A percentile compares a stretch with the other conserved stretches of the same genome.
phyloP scores from a whole-genome alignment of 1,140 invertebrate species.

The Zaprionus vittiger region DNA sequence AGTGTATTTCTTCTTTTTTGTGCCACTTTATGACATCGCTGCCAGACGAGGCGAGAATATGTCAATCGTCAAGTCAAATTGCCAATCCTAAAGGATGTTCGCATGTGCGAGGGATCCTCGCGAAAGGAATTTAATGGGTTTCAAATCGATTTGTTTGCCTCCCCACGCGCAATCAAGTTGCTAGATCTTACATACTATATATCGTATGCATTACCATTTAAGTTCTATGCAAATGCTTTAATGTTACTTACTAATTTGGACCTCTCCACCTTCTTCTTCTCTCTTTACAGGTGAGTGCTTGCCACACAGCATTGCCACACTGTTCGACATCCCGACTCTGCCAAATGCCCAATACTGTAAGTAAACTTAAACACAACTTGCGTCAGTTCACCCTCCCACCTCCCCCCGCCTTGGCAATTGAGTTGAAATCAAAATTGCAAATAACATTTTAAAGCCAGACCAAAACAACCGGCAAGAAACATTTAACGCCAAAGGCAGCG shows the following conservation, averaged over 20 bases:
- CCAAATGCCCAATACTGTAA: conserved; percentile 57
- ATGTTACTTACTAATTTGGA: conserved; percentile 47
- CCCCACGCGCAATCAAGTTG: conserved; percentile 11
- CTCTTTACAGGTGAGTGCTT: conserved; percentile 63
- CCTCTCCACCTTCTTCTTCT: not conserved
- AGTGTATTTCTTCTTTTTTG: conserved; percentile 11
- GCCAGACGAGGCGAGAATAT: conserved; percentile 29
- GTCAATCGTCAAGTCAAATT: conserved; percentile 25
- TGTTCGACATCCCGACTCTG: conserved; percentile 37
- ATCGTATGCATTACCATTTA: not conserved
- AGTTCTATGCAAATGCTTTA: not conserved
- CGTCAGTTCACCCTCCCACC: not conserved
- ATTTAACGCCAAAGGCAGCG: conserved; percentile 41
- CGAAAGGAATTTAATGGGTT: not conserved
- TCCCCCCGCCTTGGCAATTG: conserved; percentile 17
- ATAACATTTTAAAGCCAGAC: conserved; percentile 46
- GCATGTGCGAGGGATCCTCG: not conserved
- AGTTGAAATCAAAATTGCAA: conserved; percentile 49
- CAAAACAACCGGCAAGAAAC: conserved; percentile 28
- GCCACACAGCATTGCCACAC: conserved; percentile 38
- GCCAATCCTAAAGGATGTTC: conserved; percentile 47
- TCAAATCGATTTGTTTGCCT: conserved; percentile 31
- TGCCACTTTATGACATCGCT: conserved; percentile 64
- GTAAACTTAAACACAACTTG: conserved; percentile 43
- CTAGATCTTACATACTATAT: not conserved